Conservation (phyloP, 1,140 invertebrate genomes). For the Nymphalis io region DNA sequence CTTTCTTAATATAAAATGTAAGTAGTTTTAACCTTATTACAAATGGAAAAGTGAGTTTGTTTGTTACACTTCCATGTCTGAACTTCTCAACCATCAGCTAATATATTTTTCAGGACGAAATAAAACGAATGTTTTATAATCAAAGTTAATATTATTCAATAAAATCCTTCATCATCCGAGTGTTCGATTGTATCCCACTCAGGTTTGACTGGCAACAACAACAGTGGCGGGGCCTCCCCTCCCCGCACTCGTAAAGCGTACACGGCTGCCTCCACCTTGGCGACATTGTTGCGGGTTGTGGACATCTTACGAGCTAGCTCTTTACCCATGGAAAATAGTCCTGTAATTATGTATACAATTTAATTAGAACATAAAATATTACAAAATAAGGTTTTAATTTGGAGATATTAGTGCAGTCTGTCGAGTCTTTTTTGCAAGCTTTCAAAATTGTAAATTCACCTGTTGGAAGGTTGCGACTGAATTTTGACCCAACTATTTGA, state of each 20-base stretch:
- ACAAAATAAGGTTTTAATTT: too few relatives aligned
- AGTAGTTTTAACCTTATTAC: too few relatives aligned
- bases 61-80: too few relatives aligned
- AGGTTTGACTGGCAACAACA: slow-evolving; percentile 45
- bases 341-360: slow-evolving; percentile 42
- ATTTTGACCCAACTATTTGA: too few relatives aligned
- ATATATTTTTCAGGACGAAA: neutral
- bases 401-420: too few relatives aligned
- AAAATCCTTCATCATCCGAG: slow-evolving; percentile 69
- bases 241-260: slow-evolving; percentile 91
- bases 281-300: slow-evolving; percentile 86
- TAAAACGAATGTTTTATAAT: neutral
- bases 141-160: slow-evolving; percentile 34
- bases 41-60: too few relatives aligned
- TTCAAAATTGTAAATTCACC: too few relatives aligned
- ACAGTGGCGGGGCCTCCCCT: slow-evolving; percentile 83
- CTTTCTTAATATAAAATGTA: too few relatives aligned
- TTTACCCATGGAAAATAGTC: slow-evolving; percentile 73
- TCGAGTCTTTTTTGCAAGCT: too few relatives aligned
- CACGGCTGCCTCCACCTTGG: slow-evolving; percentile 92
- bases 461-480: too few relatives aligned
- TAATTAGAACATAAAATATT: slow-evolving; percentile 3
- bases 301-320: slow-evolving; percentile 88
- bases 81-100: too few relatives aligned
- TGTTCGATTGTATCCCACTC: slow-evolving; percentile 45